phyloP scores from a whole-genome alignment of 2,888 invertebrate species.

The Andrena haemorrhoa region DNA sequence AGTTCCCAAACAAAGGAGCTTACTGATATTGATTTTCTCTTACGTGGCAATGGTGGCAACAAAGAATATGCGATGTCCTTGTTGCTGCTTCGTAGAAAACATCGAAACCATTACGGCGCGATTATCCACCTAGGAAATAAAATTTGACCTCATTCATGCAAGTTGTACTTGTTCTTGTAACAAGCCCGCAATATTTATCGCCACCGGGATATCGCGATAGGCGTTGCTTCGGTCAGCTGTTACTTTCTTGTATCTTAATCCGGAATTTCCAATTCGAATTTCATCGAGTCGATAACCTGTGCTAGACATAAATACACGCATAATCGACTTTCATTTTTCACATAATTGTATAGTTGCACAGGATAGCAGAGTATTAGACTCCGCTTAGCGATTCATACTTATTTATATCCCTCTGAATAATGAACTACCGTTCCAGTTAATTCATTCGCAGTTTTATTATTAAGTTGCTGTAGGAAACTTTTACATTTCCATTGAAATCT shows the following conservation, averaged over 20 bases:
- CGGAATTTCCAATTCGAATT: constrained; percentile 6
- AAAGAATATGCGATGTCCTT: constrained; percentile 72
- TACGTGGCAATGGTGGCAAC: constrained; percentile 77
- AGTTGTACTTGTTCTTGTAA: not conserved
- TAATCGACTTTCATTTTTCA: not conserved
- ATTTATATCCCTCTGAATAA: not conserved
- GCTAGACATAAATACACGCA: not conserved
- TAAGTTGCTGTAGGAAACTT: too few relatives aligned
- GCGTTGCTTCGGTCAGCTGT: not conserved
- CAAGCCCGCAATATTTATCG: not conserved
- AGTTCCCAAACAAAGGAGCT: constrained; percentile 79
- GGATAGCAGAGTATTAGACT: not conserved
- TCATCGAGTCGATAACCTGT: not conserved
- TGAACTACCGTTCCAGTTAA: not conserved
- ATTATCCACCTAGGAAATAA: constrained; percentile 10
- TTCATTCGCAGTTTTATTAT: too few relatives aligned
- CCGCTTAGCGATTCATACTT: not conserved
- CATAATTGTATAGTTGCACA: not conserved
- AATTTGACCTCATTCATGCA: not conserved
- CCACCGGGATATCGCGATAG: not conserved
- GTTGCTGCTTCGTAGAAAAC: constrained; percentile 59
- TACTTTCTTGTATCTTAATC: not conserved
- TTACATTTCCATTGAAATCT: too few relatives aligned
- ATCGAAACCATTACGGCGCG: constrained; percentile 30
- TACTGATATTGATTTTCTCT: constrained; percentile 82